Evolutionary conservation across 2,797 vertebrate genomes (phyloP), one percentile per base, ranked within the genome.

Genomic region (Heteromormyrus szaboi): DNA sequence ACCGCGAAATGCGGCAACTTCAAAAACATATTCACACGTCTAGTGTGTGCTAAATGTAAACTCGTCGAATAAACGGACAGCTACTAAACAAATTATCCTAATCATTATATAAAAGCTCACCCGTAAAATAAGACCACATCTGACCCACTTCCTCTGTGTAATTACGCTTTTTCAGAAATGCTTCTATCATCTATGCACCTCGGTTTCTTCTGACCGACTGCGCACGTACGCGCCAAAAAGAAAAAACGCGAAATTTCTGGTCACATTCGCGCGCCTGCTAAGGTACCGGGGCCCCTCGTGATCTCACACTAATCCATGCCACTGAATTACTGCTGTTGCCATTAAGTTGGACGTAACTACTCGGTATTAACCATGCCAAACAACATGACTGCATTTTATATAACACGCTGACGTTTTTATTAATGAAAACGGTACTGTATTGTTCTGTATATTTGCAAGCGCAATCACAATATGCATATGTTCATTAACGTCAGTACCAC

Each of bases 161-260:
- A 17, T 48, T 48, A 83, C 19, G 50, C 84, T 53, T 85, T 22
- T 53, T 37, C 85, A 44, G 33, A 85, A 88, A 85, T 54, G n/a
- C n/a, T 53, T 76, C 25, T 19, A 8, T 46, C n/a, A 44, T 76
- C 25, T 19, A 8, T 46, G 22, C 22, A 14, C 53, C 50, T 37
- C 79, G 33, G 53, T 19, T 79, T 79, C 88, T 86, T 50, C 81
- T 51, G 90, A 53, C 88, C 41, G 56, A 68, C 46, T 41, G 86
- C 53, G 29, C 44, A 83, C 56, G 93, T 94, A 94, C 95, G 95
- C 93, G 95, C 92, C 94, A 91, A 93, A 81, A 81, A 46, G 41
- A 19, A 81, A 81, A 81, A 90, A 92, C 86, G 93, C 93, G 95
- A 95, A 96, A 94, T 94, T 76, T 72, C 72, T 22, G 59, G 65